These are phyloP conservation scores for Caranx ignobilis DNA, from an alignment of 2,113 vertebrate species.

Conservation along the genomic window DNA sequence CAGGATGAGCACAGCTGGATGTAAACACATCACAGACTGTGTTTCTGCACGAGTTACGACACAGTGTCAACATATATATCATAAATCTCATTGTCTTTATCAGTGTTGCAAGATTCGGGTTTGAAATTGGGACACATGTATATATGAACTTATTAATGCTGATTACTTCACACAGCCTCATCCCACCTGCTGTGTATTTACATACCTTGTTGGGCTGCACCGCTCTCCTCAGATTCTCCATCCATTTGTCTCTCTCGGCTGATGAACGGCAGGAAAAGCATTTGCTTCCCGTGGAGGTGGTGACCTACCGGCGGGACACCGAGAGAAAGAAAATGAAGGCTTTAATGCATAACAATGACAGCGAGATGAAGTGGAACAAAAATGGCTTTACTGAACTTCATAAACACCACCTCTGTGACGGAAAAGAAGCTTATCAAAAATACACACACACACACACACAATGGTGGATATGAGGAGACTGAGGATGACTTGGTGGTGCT, in stretches of 20 bases:
- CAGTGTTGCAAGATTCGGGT: constrained; percentile 17
- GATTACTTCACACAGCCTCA: constrained; percentile 28
- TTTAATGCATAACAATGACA: constrained; percentile 27
- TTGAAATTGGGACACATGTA: constrained; percentile 30
- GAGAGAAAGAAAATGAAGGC: constrained; percentile 7
- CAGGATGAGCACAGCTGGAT: background rate
- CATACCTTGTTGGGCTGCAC: constrained; percentile 98
- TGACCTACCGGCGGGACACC: constrained; percentile 86
- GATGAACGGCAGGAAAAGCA: constrained; percentile 98
- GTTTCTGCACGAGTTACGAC: background rate
- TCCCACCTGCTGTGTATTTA: constrained; percentile 10
- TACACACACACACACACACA: background rate
- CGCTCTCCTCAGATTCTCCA: constrained; percentile 98
- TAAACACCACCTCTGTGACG: constrained; percentile 16
- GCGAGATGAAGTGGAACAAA: constrained; percentile 8
- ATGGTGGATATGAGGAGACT: background rate
- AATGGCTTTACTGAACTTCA: constrained; percentile 27
- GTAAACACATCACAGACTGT: background rate
- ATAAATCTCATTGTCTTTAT: background rate
- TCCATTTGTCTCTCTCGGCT: constrained; percentile 99
- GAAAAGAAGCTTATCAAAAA: constrained; percentile 24
- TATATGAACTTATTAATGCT: constrained; percentile 10
- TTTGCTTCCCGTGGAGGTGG: constrained; percentile 96
- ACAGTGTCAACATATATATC: background rate
- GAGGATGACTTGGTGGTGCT: constrained; percentile 37